Base-by-base conservation (phyloP, 2,888 invertebrate genomes). In the Caenorhabditis sulstoni region DNA sequence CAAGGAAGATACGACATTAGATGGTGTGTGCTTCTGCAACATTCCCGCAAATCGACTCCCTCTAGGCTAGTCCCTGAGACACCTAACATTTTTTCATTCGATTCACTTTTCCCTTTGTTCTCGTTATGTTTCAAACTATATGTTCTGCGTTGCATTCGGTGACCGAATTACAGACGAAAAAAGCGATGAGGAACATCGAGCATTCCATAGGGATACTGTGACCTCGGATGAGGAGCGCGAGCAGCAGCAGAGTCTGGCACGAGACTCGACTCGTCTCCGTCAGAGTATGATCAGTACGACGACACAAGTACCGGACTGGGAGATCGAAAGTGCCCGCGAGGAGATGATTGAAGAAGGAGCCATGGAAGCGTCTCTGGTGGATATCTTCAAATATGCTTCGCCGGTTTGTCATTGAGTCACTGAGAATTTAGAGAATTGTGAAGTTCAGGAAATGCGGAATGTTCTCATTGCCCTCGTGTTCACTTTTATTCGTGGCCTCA, bases 301-400 rank as follows among this genome's bases (percentile, higher is more conserved):
- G 11, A 76, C 81, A 35, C 79, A 79, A 58, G 83, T 78, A 23
- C 81, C 78, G n/a, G 78, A 81, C 12, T 83, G 83, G 83, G 75
- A 81, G 58, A 73, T 83, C 37, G 83, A 83, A 20, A 78, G 79
- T 50, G 81, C 83, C 16, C 59, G 82, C n/a, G 86, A 87, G 55
- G 85, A 84, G 22, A 76, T 87, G 82, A 79, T 81, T 29, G 83
- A 83, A 49, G 84, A 86, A 52, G 86, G 83, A n/a, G 85, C 74
- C 7, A 80, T 81, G 76, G 79, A 84, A 55, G 85, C 86, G 8
- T 84, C 85, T 7, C 57, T 85, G 0, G 49, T 83, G 16, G 87
- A 87, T 53, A 87, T 87, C 41, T 76, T 86, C 61, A 79, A 78
- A 22, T 87, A 82, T 61, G 78, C 86, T 5, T 66, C 66, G 37